phyloP scores from a whole-genome alignment of 2,113 vertebrate genomes.

The Hirundichthys speculiger region DNA sequence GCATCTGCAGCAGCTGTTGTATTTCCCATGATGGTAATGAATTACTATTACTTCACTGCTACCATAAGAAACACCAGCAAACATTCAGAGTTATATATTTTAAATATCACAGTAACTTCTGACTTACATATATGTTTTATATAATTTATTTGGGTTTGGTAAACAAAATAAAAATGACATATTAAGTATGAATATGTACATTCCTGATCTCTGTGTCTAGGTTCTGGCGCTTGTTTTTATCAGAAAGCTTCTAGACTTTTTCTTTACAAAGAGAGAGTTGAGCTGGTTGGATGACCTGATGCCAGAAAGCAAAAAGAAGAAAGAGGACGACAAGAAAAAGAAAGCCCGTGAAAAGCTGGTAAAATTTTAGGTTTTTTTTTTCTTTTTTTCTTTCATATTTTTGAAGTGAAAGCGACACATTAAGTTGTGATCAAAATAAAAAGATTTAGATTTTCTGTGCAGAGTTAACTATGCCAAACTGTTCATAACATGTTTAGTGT shows the following conservation, averaged over 20 bases:
- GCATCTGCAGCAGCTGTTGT: conserved; percentile 91
- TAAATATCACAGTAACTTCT: no score
- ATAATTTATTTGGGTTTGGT: no score
- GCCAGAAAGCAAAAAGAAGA: conserved; percentile 98
- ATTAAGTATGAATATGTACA: no score
- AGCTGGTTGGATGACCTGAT: conserved; percentile 97
- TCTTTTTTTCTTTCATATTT: neutral
- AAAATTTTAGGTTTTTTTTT: conserved; percentile 1
- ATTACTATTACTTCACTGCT: neutral
- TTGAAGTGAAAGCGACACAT: neutral
- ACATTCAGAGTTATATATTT: no score
- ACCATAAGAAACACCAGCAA: no score
- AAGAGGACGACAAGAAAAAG: conserved; percentile 95
- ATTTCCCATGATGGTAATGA: conserved; percentile 95
- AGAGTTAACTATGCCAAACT: no score
- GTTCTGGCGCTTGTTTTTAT: conserved; percentile 93
- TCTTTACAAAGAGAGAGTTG: conserved; percentile 92
- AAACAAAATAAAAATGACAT: no score
- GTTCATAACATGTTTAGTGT: no score
- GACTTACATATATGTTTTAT: no score
- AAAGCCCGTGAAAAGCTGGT: conserved; percentile 86
- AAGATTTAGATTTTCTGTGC: no score
- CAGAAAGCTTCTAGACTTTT: conserved; percentile 92
- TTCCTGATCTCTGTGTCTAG: conserved; percentile 62
- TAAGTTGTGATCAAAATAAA: no score